Percentiles rank a stretch among this genome's conserved stretches.
Evolutionary conservation across 2,113 vertebrate species (phyloP).

Genomic region (Amblyornis subalaris): DNA sequence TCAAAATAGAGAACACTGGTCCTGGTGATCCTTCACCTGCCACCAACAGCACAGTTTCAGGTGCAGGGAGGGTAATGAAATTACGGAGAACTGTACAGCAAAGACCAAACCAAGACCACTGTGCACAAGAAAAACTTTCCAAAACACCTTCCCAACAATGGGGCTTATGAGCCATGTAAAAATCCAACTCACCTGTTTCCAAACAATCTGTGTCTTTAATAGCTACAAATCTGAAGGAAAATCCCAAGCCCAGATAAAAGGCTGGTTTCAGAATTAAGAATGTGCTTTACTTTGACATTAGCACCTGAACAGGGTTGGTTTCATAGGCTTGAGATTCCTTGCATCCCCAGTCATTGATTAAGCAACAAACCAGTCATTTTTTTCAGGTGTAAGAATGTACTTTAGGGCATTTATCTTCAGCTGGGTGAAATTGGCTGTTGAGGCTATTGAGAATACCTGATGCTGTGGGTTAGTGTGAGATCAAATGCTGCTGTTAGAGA

Average conservation of each 20-base stretch:
- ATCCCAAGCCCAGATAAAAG: background rate
- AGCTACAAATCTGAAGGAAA: background rate
- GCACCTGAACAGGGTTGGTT: background rate
- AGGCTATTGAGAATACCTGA: background rate
- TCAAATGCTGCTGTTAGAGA: background rate
- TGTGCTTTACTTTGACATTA: background rate
- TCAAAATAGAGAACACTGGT: background rate
- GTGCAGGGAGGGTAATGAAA: background rate
- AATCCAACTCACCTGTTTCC: background rate
- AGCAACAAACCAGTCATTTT: background rate
- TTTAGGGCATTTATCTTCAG: background rate
- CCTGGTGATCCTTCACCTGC: fast-evolving
- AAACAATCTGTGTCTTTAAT: background rate
- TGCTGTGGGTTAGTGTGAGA: background rate
- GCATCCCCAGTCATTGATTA: no score
- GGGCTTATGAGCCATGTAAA: background rate
- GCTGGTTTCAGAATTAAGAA: background rate
- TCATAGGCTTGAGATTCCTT: background rate
- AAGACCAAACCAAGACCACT: fast-evolving
- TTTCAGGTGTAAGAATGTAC: background rate
- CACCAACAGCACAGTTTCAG: background rate
- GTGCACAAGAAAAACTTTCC: background rate
- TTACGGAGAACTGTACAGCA: fast-evolving
- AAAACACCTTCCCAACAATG: background rate
- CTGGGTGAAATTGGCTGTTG: background rate